phyloP scores from a whole-genome alignment of 2,113 vertebrate species.

The Sylvicapra grimmia region DNA sequence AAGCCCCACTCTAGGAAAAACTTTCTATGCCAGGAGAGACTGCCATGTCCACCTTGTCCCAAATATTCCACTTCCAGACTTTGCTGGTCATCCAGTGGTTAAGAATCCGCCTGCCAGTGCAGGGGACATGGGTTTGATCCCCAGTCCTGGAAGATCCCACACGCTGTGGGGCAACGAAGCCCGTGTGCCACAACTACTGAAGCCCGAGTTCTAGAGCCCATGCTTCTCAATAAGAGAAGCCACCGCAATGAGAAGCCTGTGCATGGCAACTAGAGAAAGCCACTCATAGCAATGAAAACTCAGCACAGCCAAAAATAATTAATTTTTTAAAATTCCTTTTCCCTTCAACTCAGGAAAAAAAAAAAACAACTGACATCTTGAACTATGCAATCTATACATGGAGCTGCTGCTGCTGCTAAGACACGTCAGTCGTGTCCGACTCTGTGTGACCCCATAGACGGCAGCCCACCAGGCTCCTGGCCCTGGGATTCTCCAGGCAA shows the following conservation, averaged over 20 bases:
- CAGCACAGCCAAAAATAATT: not conserved
- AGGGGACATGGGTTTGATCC: not conserved
- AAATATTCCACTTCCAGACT: not conserved
- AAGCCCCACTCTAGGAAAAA: not conserved
- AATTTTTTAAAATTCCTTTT: not conserved
- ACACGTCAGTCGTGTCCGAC: accelerated
- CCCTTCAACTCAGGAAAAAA: not conserved
- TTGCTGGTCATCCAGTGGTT: not conserved
- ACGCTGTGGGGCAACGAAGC: accelerated
- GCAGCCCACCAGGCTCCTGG: too few relatives aligned
- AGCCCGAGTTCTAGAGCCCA: not conserved
- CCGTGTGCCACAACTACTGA: not conserved
- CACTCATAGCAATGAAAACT: not conserved
- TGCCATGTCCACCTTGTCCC: not conserved
- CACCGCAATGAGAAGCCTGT: not conserved
- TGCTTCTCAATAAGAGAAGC: not conserved
- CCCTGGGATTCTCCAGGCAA: too few relatives aligned
- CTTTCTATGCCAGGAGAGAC: not conserved
- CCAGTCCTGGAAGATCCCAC: not conserved
- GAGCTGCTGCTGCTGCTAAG: not conserved
- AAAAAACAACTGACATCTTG: not conserved
- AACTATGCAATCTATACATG: not conserved
- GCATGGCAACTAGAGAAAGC: not conserved
- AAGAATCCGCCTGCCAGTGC: not conserved
- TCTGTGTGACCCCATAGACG: too few relatives aligned